Evolutionary conservation across 1,140 invertebrate genomes (phyloP).

Genomic region (Drosophila neocordata): DNA sequence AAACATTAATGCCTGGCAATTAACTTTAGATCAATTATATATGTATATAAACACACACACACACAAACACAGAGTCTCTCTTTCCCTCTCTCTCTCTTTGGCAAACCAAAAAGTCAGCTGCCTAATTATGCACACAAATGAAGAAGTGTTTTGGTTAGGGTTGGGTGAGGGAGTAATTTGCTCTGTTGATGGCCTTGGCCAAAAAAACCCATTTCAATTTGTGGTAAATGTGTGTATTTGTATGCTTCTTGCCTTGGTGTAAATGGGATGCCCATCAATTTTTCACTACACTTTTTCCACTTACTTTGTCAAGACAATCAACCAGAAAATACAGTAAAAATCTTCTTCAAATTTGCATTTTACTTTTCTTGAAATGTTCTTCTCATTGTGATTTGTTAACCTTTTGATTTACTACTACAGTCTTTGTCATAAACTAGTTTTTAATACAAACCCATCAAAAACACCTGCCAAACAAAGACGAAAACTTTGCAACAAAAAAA

Average conservation of each 20-base stretch:
- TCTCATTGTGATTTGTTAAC: neutral
- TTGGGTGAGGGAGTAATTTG: neutral
- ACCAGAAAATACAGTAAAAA: neutral
- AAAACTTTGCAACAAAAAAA: constrained; percentile 5
- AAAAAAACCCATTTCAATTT: constrained; percentile 7
- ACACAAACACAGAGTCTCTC: neutral
- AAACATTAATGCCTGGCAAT: constrained; percentile 69
- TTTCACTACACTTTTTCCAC: constrained; percentile 2
- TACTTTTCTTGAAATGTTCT: neutral
- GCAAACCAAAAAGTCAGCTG: neutral
- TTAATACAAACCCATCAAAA: constrained; percentile 29
- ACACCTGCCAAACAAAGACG: constrained; percentile 2
- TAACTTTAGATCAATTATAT: constrained; percentile 74
- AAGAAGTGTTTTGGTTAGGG: constrained; percentile 4
- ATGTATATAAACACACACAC: constrained; percentile 24
- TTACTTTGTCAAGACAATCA: constrained; percentile 10
- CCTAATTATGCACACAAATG: constrained; percentile 11
- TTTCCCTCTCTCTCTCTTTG: no score
- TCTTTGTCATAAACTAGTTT: constrained; percentile 41
- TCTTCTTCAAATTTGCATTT: constrained; percentile 4
- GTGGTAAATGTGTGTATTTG: neutral
- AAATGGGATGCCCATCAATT: constrained; percentile 1
- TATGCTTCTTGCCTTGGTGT: neutral
- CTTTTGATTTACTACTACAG: constrained; percentile 21
- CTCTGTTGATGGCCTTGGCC: neutral